These are phyloP conservation scores for Hirtodrosophila alboralis DNA, from an alignment of 2,888 invertebrate genomes.

Conservation along the genomic window DNA sequence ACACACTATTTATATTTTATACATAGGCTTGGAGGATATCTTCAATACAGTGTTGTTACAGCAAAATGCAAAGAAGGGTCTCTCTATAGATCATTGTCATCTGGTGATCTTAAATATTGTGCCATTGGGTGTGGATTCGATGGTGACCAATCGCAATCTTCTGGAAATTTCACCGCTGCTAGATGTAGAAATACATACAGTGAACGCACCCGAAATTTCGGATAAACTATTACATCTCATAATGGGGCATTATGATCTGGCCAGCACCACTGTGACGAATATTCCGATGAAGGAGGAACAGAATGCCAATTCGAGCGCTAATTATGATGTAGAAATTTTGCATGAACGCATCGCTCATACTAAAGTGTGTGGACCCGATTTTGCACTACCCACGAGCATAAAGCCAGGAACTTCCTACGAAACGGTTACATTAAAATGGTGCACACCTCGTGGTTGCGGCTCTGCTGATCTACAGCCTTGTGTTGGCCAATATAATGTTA, in stretches of 20 bases:
- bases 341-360: conserved; percentile 94
- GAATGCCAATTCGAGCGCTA: conserved; percentile 98
- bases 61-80: conserved; percentile 89
- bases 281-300: conserved; percentile 99
- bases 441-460: conserved; percentile 95
- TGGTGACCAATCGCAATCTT: conserved; percentile 89
- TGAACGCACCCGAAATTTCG: conserved; percentile 90
- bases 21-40: conserved; percentile 89
- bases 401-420: conserved; percentile 91
- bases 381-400: conserved; percentile 85
- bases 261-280: conserved; percentile 98
- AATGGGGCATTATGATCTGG: conserved; percentile 93
- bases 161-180: conserved; percentile 90
- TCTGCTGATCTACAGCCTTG: conserved; percentile 92
- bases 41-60: conserved; percentile 92
- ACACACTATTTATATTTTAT: neutral
- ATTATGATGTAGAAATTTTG: conserved; percentile 99
- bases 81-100: conserved; percentile 94
- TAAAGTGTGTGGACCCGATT: conserved; percentile 89
- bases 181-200: conserved; percentile 92
- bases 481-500: conserved; percentile 94
- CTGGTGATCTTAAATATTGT: conserved; percentile 95
- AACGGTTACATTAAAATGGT: conserved; percentile 96
- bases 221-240: conserved; percentile 90
- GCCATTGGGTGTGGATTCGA: conserved; percentile 91